Base-by-base conservation (phyloP, 1,140 invertebrate genomes). In the Drosophila insularis region DNA sequence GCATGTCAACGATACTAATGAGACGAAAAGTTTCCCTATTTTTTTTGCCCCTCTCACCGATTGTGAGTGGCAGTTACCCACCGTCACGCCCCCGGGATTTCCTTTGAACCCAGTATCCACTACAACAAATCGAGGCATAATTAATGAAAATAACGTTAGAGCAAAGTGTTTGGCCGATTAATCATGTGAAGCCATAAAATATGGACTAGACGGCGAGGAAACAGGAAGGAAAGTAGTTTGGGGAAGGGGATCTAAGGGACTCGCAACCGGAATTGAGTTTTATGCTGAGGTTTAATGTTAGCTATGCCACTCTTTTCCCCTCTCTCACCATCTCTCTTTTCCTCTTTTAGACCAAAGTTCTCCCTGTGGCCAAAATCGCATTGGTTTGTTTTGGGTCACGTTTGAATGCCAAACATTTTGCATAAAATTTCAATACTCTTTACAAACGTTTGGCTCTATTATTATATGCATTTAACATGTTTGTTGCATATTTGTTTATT, bases 1-100 rank as follows among this genome's bases (percentile, higher is more conserved):
- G 63, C 74, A 74, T 85, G 73, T 86, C 78, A 86, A 74, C 56
- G 59, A 75, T 62, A 59, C 81, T 74, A 78, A 85, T 80, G 74
- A 77, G 46, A 50, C 40, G 40, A 67, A 72, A 72, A 72, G 46
- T 68, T 63, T 53, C 55, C 43, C 14, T 32, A 17, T 46, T 35
- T 19, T 0, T 46, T 50, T 55, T 39, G 31, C 4, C 31, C 32
- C 32, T 46, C 35, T 37, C 27, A 5, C 21, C 21, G 35, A 13
- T 46, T 37, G 17, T 54, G 43, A 50, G 43, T 55, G 35, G 46
- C 23, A 53, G 23, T 50, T 32, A 10, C 40, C 3, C n/a, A 17
- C 50, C 39, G 27, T 40, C 40, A 55, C 39, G 58, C 43, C 17
- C n/a, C 17, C 32, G 46, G 5, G 7, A 11, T 5, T 11, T 8